phyloP scores from a whole-genome alignment of 2,888 invertebrate species.

The Polyommatus icarus region DNA sequence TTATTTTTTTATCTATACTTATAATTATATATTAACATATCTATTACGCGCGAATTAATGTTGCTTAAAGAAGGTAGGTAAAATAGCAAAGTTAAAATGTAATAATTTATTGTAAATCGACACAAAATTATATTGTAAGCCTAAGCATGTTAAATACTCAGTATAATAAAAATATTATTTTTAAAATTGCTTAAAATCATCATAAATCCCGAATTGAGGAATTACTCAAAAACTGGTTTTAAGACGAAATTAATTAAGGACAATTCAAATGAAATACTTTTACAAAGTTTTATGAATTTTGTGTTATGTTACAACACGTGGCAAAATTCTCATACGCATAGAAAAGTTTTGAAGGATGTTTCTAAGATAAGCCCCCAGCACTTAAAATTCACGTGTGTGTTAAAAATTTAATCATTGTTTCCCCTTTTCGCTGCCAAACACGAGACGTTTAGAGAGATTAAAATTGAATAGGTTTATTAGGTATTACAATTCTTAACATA shows the following conservation, averaged over 20 bases:
- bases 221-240: background rate
- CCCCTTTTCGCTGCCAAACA: background rate
- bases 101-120: too few species aligned
- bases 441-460: too few species aligned
- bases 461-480: too few species aligned
- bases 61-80: background rate
- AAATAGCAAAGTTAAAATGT: background rate
- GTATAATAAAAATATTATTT: background rate
- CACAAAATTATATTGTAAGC: too few species aligned
- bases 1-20: too few species aligned
- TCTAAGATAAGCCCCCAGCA: background rate
- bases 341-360: background rate
- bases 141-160: too few species aligned
- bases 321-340: background rate
- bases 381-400: background rate
- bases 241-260: background rate
- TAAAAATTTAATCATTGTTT: background rate
- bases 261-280: background rate
- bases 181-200: background rate
- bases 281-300: background rate
- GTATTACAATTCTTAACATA: too few species aligned
- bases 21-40: too few species aligned
- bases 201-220: background rate
- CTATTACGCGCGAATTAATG: too few species aligned
- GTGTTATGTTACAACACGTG: background rate